Evolutionary conservation across 2,113 vertebrate genomes (phyloP).

Genomic region (Polypterus senegalus): DNA sequence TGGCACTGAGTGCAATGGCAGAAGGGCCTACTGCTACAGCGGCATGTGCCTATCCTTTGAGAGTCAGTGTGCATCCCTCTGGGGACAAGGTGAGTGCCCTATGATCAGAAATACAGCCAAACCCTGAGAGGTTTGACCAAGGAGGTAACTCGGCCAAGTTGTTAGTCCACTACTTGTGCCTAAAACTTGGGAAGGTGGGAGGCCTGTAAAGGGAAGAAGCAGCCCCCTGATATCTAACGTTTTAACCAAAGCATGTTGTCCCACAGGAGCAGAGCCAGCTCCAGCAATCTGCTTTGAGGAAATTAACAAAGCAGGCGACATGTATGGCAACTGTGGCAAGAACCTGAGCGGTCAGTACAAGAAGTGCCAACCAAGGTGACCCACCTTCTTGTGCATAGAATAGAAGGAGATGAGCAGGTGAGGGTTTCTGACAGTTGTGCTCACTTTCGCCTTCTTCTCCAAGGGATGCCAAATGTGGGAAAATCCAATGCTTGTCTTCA

Average conservation of each 20-base stretch:
- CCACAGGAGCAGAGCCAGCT: conserved; percentile 63
- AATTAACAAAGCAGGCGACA: conserved; percentile 81
- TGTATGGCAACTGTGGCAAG: conserved; percentile 89
- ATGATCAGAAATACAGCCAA: too few relatives aligned
- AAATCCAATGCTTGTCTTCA: conserved; percentile 81
- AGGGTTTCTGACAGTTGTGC: too few relatives aligned
- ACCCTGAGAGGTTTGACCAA: too few relatives aligned
- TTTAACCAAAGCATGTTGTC: too few relatives aligned
- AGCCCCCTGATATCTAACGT: too few relatives aligned
- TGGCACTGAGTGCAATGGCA: conserved; percentile 57
- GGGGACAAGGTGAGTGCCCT: conserved; percentile 69
- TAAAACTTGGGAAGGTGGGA: too few relatives aligned
- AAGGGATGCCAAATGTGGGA: conserved; percentile 85
- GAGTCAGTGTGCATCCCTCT: conserved; percentile 80
- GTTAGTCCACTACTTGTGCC: too few relatives aligned
- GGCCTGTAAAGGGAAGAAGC: too few relatives aligned
- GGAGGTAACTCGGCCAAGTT: too few relatives aligned
- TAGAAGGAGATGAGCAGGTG: too few relatives aligned
- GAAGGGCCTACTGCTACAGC: conserved; percentile 82
- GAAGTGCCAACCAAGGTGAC: conserved; percentile 72
- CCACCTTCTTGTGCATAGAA: too few relatives aligned
- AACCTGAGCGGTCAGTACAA: conserved; percentile 68
- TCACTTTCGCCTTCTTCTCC: conserved; percentile 11
- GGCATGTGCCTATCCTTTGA: conserved; percentile 89
- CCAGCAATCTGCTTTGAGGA: conserved; percentile 76